Base-by-base conservation (phyloP, 1,140 invertebrate species). In the Pristionchus pacificus region DNA sequence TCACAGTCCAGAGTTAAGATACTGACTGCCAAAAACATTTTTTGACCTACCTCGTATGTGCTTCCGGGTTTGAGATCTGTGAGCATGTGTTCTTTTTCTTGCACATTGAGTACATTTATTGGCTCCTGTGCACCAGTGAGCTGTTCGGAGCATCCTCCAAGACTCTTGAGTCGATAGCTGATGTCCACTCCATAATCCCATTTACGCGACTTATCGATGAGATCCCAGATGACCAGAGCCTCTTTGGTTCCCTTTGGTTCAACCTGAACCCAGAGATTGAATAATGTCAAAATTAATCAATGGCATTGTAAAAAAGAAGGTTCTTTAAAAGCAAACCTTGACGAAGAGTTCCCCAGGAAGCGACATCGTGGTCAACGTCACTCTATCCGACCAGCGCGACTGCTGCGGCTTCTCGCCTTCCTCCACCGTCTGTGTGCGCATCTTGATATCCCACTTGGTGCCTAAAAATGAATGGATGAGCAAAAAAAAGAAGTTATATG, bases 111-210 rank as follows among this genome's bases (percentile, higher is more conserved):
- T 24, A 74, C 68, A n/a, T 80, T 74, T 55, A 83, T 77, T 32
- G 81, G 81, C 58, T 82, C 72, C 29, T 80, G 60, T 24, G 71
- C 38, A 60, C 68, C 68, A 31, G 80, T 63, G 38, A 76, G 70
- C 14, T 29, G 62, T 33, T 75, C 75, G 32, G 72, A 74, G 38
- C 81, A 83, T 30, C 77, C 77, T 49, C 81, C 81, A 24, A 83
- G 68, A 67, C 79, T 74, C 32, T 74, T 70, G 2, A 84, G 72
- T 63, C 72, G 70, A 69, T 83, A 83, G 30, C 71, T 71, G 64
- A 83, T 77, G 66, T 83, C 81, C 29, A 83, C 81, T 58, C 81
- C 81, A 66, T 83, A 84, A 60, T 79, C 75, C 81, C 81, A 83
- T 38, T 84, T 79, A 28, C 77, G 32, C 68, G 84, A 81, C 27